Evolutionary conservation across 2,113 vertebrate species (phyloP).

Genomic region (Erpornis zantholeuca): DNA sequence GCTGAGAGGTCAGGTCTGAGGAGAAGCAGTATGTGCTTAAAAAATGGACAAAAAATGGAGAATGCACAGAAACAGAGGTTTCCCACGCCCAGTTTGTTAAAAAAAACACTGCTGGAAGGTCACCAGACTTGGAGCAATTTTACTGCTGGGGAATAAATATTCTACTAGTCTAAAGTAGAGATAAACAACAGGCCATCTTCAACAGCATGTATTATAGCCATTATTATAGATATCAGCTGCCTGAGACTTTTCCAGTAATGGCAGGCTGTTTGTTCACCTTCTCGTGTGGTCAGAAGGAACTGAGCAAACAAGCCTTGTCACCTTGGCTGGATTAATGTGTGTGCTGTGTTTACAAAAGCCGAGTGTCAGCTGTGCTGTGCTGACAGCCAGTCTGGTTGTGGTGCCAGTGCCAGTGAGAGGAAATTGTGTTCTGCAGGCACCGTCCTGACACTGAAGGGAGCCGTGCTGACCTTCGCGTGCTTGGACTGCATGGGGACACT

Average conservation of each 20-base stretch:
- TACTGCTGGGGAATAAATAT: not conserved
- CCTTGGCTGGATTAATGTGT: not conserved
- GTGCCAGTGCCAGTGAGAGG: not conserved
- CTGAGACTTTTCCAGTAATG: not conserved
- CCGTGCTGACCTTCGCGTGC: conserved; percentile 86
- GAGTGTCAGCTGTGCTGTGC: not conserved
- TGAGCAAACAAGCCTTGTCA: not conserved
- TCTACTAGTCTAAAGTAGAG: not conserved
- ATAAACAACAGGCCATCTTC: not conserved
- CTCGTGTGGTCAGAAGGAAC: not conserved
- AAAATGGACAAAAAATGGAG: not conserved
- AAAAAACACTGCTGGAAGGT: not conserved
- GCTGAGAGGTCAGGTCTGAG: conserved; percentile 1
- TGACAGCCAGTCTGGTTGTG: not conserved
- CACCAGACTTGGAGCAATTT: not conserved
- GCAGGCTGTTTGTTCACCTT: not conserved
- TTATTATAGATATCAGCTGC: not conserved
- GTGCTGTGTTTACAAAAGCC: not conserved
- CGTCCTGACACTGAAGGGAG: conserved; percentile 89
- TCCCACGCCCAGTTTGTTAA: not conserved
- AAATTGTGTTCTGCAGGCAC: conserved; percentile 75
- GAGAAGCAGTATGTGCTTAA: not conserved
- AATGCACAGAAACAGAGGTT: not conserved
- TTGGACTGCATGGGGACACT: conserved; percentile 85
- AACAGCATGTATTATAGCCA: not conserved